A percentile compares a stretch with the other conserved stretches of the same genome.
Conservation (phyloP, 1,140 invertebrate genomes). For the Euwallacea fornicatus region DNA sequence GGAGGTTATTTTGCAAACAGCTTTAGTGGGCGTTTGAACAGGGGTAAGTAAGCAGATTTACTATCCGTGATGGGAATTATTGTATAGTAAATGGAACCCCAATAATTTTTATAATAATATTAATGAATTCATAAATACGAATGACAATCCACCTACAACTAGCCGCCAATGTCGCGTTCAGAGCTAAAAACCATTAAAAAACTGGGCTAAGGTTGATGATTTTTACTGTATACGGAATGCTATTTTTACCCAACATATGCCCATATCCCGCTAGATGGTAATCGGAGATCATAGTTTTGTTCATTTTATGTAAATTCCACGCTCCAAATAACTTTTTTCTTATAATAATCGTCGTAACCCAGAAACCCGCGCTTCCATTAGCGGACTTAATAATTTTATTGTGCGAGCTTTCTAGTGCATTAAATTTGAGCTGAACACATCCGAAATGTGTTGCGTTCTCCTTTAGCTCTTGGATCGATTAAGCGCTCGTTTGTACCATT, state of each 20-base stretch:
- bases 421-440: neutral
- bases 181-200: too few species aligned
- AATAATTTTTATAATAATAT: too few species aligned
- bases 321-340: constrained; percentile 13
- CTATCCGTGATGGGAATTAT: too few species aligned
- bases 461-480: neutral
- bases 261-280: neutral
- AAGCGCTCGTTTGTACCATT: neutral
- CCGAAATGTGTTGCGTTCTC: neutral
- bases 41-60: too few species aligned
- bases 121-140: too few species aligned
- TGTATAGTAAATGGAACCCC: too few species aligned
- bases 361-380: neutral
- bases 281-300: neutral
- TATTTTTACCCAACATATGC: neutral
- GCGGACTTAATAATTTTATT: neutral
- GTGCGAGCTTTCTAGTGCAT: constrained; percentile 2
- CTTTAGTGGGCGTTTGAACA: too few species aligned
- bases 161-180: too few species aligned
- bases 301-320: constrained; percentile 25
- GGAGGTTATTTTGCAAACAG: too few species aligned
- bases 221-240: neutral
- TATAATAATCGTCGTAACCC: constrained; percentile 10
- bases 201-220: too few species aligned
- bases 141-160: too few species aligned